A percentile compares a stretch with the other conserved stretches of the same genome.
Evolutionary conservation across 2,113 vertebrate genomes (phyloP).

Genomic region (Tupaia chinensis): DNA sequence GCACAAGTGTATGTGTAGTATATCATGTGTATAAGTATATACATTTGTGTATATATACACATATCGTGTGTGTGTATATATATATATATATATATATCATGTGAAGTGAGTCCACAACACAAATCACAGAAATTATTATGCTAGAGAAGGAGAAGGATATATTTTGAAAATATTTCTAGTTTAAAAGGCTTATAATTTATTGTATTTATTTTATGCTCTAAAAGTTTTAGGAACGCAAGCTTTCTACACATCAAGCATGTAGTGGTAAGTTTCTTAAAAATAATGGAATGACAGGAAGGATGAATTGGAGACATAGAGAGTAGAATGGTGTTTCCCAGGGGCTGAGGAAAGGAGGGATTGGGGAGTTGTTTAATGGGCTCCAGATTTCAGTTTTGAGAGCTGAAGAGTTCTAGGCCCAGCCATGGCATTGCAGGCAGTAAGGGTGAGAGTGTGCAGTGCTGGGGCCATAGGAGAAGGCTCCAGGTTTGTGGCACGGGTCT

Average conservation of each 20-base stretch:
- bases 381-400: background rate
- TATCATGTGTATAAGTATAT: no score
- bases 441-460: no score
- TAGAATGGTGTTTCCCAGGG: background rate
- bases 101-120: background rate
- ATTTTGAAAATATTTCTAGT: constrained; percentile 42
- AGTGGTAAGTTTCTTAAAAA: background rate
- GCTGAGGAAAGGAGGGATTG: background rate
- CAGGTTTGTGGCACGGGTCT: no score
- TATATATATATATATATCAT: background rate
- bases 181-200: background rate
- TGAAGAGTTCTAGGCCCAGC: background rate
- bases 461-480: no score
- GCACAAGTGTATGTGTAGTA: no score
- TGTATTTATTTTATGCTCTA: background rate
- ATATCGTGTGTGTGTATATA: no score
- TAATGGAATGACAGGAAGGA: background rate
- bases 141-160: background rate
- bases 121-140: background rate
- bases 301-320: background rate
- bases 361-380: background rate
- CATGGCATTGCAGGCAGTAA: no score
- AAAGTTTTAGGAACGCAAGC: background rate
- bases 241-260: background rate
- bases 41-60: no score